These are phyloP conservation scores for Epizoanthus fatuus DNA, from an alignment of 92 coral and sea anemone genomes.

Conservation along the genomic window DNA sequence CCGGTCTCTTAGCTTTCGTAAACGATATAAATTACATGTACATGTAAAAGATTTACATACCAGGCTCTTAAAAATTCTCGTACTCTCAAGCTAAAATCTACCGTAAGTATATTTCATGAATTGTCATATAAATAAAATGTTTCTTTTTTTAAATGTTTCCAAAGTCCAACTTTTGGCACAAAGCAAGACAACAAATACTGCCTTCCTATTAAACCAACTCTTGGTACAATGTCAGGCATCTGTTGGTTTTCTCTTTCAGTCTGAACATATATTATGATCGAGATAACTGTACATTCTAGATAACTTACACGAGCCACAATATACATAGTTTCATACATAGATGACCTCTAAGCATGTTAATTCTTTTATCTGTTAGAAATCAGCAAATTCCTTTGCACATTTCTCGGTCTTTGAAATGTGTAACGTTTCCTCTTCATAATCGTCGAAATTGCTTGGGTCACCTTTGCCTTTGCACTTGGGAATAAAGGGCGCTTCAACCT, in stretches of 20 bases:
- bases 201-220: conserved; percentile 1
- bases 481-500: conserved; percentile 99
- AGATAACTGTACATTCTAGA: conserved; percentile 53
- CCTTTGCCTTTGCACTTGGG: conserved; percentile 99
- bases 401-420: conserved; percentile 96
- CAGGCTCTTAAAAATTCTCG: conserved; percentile 87
- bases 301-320: conserved; percentile 44
- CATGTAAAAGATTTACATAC: conserved; percentile 95
- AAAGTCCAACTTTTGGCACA: conserved; percentile 50
- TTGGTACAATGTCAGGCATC: conserved; percentile 14
- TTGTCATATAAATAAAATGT: conserved; percentile 93
- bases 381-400: conserved; percentile 99
- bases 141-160: conserved; percentile 55
- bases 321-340: conserved; percentile 50
- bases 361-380: conserved; percentile 80
- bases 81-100: conserved; percentile 87
- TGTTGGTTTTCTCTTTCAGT: conserved; percentile 16
- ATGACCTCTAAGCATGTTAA: conserved; percentile 38
- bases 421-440: conserved; percentile 97
- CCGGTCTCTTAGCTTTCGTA: conserved; percentile 55
- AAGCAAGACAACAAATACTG: conserved; percentile 41
- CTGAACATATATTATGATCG: conserved; percentile 48
- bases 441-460: conserved; percentile 99
- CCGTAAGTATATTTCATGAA: conserved; percentile 84
- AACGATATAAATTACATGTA: conserved; percentile 93